These are phyloP conservation scores for Botrylloides violaceus DNA, from an alignment of 23 tunicate species.

Conservation along the genomic window DNA sequence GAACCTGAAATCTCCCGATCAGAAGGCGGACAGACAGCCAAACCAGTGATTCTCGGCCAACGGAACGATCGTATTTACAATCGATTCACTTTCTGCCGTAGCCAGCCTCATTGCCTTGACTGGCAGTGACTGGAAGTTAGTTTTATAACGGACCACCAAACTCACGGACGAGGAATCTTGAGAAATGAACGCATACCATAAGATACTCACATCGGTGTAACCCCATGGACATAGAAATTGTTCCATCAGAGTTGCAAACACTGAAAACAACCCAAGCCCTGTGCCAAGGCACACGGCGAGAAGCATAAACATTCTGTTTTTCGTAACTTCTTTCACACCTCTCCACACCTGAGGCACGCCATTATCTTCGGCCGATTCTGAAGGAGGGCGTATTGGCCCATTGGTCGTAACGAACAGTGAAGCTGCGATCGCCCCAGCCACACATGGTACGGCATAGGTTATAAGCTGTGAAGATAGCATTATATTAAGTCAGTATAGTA, in stretches of 20 bases:
- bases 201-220: constrained; percentile 72
- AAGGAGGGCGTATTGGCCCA: constrained; percentile 64
- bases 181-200: too few relatives aligned
- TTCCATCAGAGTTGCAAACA: constrained; percentile 80
- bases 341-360: constrained; percentile 28
- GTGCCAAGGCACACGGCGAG: constrained; percentile 67
- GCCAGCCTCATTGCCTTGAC: too few relatives aligned
- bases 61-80: too few relatives aligned
- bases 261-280: constrained; percentile 60
- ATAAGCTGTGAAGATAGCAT: constrained; percentile 47
- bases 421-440: constrained; percentile 39
- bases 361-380: constrained; percentile 30
- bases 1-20: too few relatives aligned
- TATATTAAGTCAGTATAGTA: neutral
- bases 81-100: too few relatives aligned
- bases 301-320: constrained; percentile 54
- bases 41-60: too few relatives aligned
- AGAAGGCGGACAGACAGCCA: too few relatives aligned
- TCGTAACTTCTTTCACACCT: constrained; percentile 37
- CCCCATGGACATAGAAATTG: constrained; percentile 89
- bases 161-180: too few relatives aligned
- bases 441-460: constrained; percentile 54
- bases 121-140: too few relatives aligned
- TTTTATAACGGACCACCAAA: too few relatives aligned
- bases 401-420: constrained; percentile 46